Evolutionary conservation across 2,113 vertebrate genomes (phyloP).

Genomic region (Cyprinodon tularosa): DNA sequence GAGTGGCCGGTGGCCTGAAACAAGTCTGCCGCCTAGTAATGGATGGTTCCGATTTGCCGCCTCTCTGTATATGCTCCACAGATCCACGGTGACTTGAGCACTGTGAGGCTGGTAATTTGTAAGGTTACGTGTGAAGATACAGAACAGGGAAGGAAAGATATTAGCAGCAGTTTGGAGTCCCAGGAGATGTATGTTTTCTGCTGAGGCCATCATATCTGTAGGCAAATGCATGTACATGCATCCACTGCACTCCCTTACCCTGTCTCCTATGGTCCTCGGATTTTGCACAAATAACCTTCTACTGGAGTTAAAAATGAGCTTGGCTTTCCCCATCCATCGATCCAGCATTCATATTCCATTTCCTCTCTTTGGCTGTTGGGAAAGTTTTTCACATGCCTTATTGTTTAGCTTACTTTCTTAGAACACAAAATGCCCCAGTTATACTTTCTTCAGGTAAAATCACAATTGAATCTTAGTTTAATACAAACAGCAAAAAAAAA

Average conservation of each 20-base stretch:
- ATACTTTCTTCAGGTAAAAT: slow-evolving; percentile 41
- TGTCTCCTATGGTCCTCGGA: slow-evolving; percentile 14
- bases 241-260: slow-evolving; percentile 5
- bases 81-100: slow-evolving; percentile 32
- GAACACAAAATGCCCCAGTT: slow-evolving; percentile 28
- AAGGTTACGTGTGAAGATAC: slow-evolving; percentile 43
- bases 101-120: slow-evolving; percentile 58
- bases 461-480: slow-evolving; percentile 42
- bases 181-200: slow-evolving; percentile 57
- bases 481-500: slow-evolving; percentile 27
- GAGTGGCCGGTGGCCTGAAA: slow-evolving; percentile 67
- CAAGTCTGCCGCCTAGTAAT: slow-evolving; percentile 61
- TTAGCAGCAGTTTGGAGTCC: slow-evolving; percentile 56
- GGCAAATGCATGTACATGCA: slow-evolving; percentile 43
- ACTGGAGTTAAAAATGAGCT: slow-evolving; percentile 52
- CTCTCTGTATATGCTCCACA: slow-evolving; percentile 47
- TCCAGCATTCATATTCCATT: slow-evolving; percentile 16
- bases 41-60: slow-evolving; percentile 67
- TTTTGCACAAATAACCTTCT: slow-evolving; percentile 58
- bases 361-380: slow-evolving; percentile 9
- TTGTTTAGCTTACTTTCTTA: slow-evolving; percentile 18
- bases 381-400: slow-evolving; percentile 23
- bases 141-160: slow-evolving; percentile 46
- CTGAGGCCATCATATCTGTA: slow-evolving; percentile 64
- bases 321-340: slow-evolving; percentile 48